Percentiles rank a stretch among this genome's conserved stretches.
These are phyloP conservation scores for Chiroxiphia lanceolata DNA, from an alignment of 2,797 vertebrate genomes.

Conservation along the genomic window DNA sequence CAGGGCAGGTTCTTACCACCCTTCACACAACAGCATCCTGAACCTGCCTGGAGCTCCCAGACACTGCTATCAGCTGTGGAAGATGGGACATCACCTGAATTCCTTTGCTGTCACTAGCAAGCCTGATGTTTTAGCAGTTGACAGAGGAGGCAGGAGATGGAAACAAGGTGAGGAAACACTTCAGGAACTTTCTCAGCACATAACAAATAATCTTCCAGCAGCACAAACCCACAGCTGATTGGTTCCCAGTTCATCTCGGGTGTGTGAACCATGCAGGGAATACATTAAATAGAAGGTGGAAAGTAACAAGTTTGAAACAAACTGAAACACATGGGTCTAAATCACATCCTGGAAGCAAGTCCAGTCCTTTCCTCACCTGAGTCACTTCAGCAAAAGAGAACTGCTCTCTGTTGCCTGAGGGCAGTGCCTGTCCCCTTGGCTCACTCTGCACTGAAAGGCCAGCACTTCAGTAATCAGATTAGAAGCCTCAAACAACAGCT, in stretches of 20 bases:
- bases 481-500: slow-evolving; percentile 71
- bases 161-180: slow-evolving; percentile 39
- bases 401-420: not conserved
- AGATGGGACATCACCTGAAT: not conserved
- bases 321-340: not conserved
- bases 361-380: not conserved
- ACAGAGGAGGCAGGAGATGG: slow-evolving; percentile 1
- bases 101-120: not conserved
- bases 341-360: not conserved
- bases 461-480: slow-evolving; percentile 70
- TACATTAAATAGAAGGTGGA: not conserved
- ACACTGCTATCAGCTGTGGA: not conserved
- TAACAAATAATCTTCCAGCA: not conserved
- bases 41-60: not conserved
- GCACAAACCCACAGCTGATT: not conserved
- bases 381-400: not conserved
- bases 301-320: not conserved
- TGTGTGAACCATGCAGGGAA: not conserved
- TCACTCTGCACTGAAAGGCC: slow-evolving; percentile 11
- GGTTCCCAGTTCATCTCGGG: not conserved
- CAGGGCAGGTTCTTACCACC: not conserved
- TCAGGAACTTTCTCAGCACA: slow-evolving; percentile 32
- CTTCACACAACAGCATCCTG: not conserved
- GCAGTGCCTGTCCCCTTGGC: not conserved
- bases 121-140: slow-evolving; percentile 17